Percentiles rank a stretch among this genome's conserved stretches.
phyloP scores from a whole-genome alignment of 2,888 invertebrate genomes.

The Ichneumon xanthorius region DNA sequence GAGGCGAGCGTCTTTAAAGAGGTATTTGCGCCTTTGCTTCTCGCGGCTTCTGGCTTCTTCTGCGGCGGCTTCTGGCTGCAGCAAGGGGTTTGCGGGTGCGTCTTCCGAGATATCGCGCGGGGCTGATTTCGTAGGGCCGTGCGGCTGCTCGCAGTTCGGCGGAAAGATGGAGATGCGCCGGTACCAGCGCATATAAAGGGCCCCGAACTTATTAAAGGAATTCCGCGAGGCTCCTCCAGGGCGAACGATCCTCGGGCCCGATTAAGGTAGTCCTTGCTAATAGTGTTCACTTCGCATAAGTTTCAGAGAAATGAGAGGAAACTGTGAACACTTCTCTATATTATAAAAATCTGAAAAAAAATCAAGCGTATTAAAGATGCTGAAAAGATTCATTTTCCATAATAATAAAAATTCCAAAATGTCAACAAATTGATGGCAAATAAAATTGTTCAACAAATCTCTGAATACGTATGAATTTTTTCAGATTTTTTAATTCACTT shows the following conservation, averaged over 20 bases:
- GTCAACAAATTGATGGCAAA: too few species aligned
- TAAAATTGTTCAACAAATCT: too few species aligned
- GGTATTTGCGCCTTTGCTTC: slow-evolving; percentile 65
- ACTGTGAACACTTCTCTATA: too few species aligned
- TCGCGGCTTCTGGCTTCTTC: slow-evolving; percentile 65
- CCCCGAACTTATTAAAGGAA: slow-evolving; percentile 70
- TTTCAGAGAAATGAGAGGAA: too few species aligned
- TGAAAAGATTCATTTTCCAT: too few species aligned
- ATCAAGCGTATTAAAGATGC: too few species aligned
- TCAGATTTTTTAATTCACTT: too few species aligned
- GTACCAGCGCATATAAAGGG: slow-evolving; percentile 67
- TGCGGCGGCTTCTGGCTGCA: slow-evolving; percentile 59
- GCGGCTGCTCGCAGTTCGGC: background rate
- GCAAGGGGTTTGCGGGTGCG: slow-evolving; percentile 57
- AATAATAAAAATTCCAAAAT: too few species aligned
- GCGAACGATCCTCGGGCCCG: slow-evolving; percentile 61
- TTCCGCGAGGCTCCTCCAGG: slow-evolving; percentile 59
- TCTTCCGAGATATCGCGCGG: slow-evolving; percentile 70
- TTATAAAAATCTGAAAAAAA: too few species aligned
- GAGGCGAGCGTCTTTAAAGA: slow-evolving; percentile 61
- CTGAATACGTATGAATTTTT: too few species aligned
- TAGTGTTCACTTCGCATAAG: too few species aligned
- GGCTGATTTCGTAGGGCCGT: background rate
- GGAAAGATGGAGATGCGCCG: slow-evolving; percentile 44
- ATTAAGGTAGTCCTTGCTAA: background rate